Base-by-base conservation (phyloP, 2,113 vertebrate genomes). In the Pluvianellus socialis region DNA sequence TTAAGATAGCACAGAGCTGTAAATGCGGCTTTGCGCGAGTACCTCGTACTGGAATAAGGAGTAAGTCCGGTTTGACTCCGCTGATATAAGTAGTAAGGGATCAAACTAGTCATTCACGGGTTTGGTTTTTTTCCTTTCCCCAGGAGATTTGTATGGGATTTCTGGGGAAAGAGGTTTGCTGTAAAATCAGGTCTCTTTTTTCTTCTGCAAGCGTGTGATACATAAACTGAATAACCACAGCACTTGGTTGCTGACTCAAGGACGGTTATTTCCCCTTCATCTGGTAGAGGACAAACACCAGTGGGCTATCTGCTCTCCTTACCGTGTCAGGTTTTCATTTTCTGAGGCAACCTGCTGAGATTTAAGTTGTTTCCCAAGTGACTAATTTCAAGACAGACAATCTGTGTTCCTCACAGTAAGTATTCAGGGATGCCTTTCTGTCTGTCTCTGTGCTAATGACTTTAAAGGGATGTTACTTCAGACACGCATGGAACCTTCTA, bases 1-100 rank as follows among this genome's bases (percentile, higher is more conserved):
- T 30, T 49, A 15, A 30, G 58, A 21, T 8, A n/a, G 40, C 10
- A 30, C 62, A 44, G 16, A 35, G 38, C 4, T 53, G 7, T 6
- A 8, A n/a, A 12, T 28, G 45, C 15, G 40, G 2, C 6, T 4
- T 4, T 12, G 14, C 4, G 0, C 5, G 7, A 15, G 13, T 79
- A 28, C 17, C 21, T 30, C 23, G 7, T 28, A 21, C 33, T 27
- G 28, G 21, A 14, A 7, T 18, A 3, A 49, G 44, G 20, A 32
- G 4, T 4, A 8, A 7, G 40, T 68, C 22, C 7, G 1, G 2
- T 15, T 26, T 76, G 28, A 44, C 40, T 70, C 45, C 14, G 0
- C 35, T 62, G 35, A 32, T 13, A 3, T 10, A 17, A 28, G 33
- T 0, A 71, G 14, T 7, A 7, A 62, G 6, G 70, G 22, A 42